These are phyloP conservation scores for Leguminivora glycinivorella DNA, from an alignment of 1,140 invertebrate genomes.

Conservation along the genomic window DNA sequence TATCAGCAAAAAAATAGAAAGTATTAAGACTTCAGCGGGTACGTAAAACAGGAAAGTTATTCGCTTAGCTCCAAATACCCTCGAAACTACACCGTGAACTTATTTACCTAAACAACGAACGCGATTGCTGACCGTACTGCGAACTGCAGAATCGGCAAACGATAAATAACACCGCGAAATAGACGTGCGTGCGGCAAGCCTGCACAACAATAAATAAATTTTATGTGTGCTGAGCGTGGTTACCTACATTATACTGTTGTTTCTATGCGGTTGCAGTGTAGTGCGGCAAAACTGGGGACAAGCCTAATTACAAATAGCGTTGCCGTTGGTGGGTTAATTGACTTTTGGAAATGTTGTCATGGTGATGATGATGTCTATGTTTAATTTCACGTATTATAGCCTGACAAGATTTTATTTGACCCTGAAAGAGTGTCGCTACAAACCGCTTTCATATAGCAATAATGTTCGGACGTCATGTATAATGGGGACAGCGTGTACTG, in stretches of 20 bases:
- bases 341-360: not conserved
- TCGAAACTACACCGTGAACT: not conserved
- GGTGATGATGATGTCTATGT: too few relatives aligned
- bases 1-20: too few relatives aligned
- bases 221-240: slow-evolving; percentile 55
- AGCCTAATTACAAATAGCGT: not conserved
- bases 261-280: slow-evolving; percentile 13
- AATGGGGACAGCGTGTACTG: too few relatives aligned
- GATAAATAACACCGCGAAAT: slow-evolving; percentile 68
- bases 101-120: slow-evolving; percentile 30
- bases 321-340: not conserved
- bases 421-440: too few relatives aligned
- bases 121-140: slow-evolving; percentile 50
- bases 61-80: not conserved
- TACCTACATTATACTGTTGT: slow-evolving; percentile 16
- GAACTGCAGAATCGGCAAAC: slow-evolving; percentile 63
- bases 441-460: too few relatives aligned
- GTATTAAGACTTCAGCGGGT: too few relatives aligned
- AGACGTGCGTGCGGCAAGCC: slow-evolving; percentile 61
- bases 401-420: too few relatives aligned
- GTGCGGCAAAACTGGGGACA: not conserved
- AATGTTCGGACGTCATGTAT: too few relatives aligned
- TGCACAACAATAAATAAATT: slow-evolving; percentile 69
- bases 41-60: not conserved
- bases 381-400: too few relatives aligned